phyloP scores from a whole-genome alignment of 2,113 vertebrate genomes.

The Chionomys nivalis region DNA sequence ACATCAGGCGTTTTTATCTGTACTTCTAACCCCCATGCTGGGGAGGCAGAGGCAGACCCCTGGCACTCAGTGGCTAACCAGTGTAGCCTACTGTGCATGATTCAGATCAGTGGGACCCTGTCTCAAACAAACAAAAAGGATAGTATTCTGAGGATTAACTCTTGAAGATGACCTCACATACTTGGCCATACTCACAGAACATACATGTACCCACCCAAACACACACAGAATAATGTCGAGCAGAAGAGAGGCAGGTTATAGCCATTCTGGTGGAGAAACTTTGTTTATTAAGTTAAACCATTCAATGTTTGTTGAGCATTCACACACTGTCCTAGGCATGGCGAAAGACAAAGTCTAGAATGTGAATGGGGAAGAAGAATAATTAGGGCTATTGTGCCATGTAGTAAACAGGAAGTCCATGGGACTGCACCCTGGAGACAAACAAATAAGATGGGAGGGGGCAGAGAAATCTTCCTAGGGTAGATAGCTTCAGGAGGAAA shows the following conservation, averaged over 20 bases:
- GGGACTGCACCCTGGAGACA: neutral
- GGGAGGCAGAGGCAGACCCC: neutral
- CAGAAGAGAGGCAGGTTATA: neutral
- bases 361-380: neutral
- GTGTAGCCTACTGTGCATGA: neutral
- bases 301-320: neutral
- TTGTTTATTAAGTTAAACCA: constrained; percentile 8
- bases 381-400: neutral
- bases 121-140: neutral
- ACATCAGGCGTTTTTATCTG: neutral
- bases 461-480: neutral
- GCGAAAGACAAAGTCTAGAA: neutral
- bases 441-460: neutral
- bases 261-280: neutral
- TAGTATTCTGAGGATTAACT: neutral
- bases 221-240: neutral
- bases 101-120: neutral
- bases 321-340: neutral
- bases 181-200: neutral
- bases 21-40: neutral
- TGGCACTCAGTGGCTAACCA: neutral
- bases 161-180: neutral
- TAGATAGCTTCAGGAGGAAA: constrained; percentile 3
- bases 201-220: neutral
- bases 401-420: neutral